Percentiles rank a stretch among this genome's conserved stretches.
Conservation (phyloP, 2,888 invertebrate species). For the Linhomoeus sp. region DNA sequence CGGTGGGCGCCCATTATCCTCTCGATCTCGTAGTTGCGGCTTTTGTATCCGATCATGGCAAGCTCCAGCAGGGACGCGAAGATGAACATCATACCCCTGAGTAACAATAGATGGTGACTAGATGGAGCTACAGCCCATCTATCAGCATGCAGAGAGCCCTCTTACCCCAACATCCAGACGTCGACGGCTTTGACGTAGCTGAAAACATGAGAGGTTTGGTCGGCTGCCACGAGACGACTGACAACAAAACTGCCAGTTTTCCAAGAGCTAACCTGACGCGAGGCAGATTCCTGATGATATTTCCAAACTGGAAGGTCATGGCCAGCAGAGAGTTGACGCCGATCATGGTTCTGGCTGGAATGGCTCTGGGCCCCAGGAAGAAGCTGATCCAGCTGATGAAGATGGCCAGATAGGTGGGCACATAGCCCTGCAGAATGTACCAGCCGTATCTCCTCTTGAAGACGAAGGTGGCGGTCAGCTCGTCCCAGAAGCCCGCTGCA, state of each 20-base stretch:
- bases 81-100: conserved; percentile 25
- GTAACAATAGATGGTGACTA: too few relatives aligned
- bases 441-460: conserved; percentile 25
- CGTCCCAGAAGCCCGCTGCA: conserved; percentile 26
- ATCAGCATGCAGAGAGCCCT: too few relatives aligned
- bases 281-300: conserved; percentile 26
- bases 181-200: conserved; percentile 24
- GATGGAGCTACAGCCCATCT: too few relatives aligned
- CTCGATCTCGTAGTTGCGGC: conserved; percentile 7
- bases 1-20: too few relatives aligned
- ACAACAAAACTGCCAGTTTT: too few relatives aligned
- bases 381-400: conserved; percentile 29
- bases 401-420: conserved; percentile 24
- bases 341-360: conserved; percentile 27
- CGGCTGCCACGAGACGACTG: too few relatives aligned
- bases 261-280: too few relatives aligned
- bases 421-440: conserved; percentile 26
- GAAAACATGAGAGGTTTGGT: too few relatives aligned
- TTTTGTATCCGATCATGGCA: conserved; percentile 26
- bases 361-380: conserved; percentile 25
- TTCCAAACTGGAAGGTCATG: conserved; percentile 28
- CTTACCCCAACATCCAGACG: conserved; percentile 22
- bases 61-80: conserved; percentile 24
- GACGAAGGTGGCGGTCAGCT: conserved; percentile 21
- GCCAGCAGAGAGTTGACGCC: conserved; percentile 26